Base-by-base conservation (phyloP, 1,140 invertebrate species). In the Oryctes rhinoceros region DNA sequence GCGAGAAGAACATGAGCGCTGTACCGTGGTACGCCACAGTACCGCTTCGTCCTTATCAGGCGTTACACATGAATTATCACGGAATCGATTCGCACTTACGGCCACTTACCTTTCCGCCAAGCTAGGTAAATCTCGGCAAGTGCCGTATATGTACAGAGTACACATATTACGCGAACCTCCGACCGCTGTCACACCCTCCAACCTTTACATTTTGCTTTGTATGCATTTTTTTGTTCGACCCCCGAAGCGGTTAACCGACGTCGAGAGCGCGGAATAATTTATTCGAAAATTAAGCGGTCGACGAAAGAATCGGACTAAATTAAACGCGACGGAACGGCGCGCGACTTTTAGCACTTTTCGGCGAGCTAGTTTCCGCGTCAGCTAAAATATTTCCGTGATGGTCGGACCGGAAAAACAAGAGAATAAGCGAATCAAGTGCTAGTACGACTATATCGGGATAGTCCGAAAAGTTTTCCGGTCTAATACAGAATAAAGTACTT, bases 41-140 rank as follows among this genome's bases (percentile, higher is more conserved):
- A 44, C 5, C 39, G 39, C 39, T 44, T 44, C 20, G 65, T 71
- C 65, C 65, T 71, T 71, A 71, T 71, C 65, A 37, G 35, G 24
- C 35, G 65, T 71, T 71, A 71, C 65, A 71, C 65, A 71, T 71
- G 65, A 71, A 71, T 71, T 71, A 71, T 71, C 65, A 71, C 65
- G 20, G 24, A 71, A 24, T 71, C 65, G 65, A 71, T 37, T 18
- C 65, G 11, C 20, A 71, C 65, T 37, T 71, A 35, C 65, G 4
- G 24, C 18, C 35, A 71, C 65, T 71, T 71, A 71, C 53, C 53
- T 59, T 59, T 71, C 20, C 65, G 35, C 65, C 35, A 18, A 18
- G 53, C 53, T 59, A 44, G 39, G 15, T 59, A 59, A 59, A 59
- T 18, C 53, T 18, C 39, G 39, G 9, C 39, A 44, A 44, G 39